These are phyloP conservation scores for Drosophila mimica DNA, from an alignment of 2,888 invertebrate genomes.

Conservation along the genomic window DNA sequence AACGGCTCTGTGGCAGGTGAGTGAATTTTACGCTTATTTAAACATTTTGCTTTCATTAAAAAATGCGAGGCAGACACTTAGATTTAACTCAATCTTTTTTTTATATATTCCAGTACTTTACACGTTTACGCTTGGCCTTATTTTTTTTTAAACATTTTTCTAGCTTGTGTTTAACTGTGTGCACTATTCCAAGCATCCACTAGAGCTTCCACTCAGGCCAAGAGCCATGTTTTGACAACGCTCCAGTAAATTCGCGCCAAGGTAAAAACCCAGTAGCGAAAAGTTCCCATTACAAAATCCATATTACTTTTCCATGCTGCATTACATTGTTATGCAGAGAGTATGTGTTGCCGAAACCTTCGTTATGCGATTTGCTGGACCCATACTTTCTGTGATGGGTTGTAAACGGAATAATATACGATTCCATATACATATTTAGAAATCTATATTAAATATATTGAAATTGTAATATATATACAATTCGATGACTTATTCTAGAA, in stretches of 20 bases:
- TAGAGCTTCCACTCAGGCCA: conserved; percentile 40
- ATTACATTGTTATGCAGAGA: not conserved
- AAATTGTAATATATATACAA: not conserved
- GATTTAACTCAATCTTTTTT: not conserved
- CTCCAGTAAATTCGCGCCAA: conserved; percentile 33
- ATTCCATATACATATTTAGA: not conserved
- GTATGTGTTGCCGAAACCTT: not conserved
- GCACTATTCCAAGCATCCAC: conserved; percentile 39
- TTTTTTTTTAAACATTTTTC: not conserved
- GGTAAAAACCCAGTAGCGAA: not conserved
- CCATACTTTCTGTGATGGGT: not conserved
- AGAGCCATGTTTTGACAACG: conserved; percentile 32
- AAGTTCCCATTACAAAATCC: not conserved
- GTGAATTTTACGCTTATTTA: conserved; percentile 10
- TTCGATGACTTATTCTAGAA: too few species aligned
- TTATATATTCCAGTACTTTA: not conserved
- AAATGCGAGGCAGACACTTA: not conserved
- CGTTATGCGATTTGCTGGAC: not conserved
- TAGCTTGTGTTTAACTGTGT: conserved; percentile 36
- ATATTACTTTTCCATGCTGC: not conserved
- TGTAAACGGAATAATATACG: not conserved
- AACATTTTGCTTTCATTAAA: conserved; percentile 9
- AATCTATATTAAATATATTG: too few species aligned
- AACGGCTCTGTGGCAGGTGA: not conserved
- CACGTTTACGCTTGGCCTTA: not conserved